These are phyloP conservation scores for Adela reaumurella DNA, from an alignment of 2,888 invertebrate genomes.

Conservation along the genomic window DNA sequence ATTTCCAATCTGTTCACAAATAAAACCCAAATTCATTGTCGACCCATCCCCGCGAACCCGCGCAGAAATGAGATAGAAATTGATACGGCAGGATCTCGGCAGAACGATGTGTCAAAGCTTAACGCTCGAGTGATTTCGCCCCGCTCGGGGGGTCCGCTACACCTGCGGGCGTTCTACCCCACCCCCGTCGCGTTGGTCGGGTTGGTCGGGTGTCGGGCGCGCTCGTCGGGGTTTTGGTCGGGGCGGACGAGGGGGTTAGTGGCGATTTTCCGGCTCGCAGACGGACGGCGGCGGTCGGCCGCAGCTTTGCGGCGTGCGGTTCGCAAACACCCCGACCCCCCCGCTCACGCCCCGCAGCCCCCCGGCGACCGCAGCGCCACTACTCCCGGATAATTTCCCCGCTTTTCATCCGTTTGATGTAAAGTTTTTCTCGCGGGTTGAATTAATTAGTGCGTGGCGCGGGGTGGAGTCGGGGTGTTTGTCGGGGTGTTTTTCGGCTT, in stretches of 20 bases:
- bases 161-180: too few species aligned
- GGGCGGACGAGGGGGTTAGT: background rate
- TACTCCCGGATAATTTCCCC: background rate
- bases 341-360: background rate
- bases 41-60: background rate
- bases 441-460: background rate
- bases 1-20: too few species aligned
- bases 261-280: background rate
- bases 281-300: background rate
- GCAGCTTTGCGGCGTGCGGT: background rate
- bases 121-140: background rate
- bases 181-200: too few species aligned
- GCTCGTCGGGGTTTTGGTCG: background rate
- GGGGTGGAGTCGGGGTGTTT: background rate
- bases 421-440: background rate
- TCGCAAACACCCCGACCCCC: background rate
- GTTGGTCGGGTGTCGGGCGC: too few species aligned
- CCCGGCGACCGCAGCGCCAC: background rate
- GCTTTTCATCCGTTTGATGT: background rate
- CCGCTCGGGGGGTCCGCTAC: background rate
- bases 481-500: background rate
- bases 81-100: background rate
- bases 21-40: too few species aligned
- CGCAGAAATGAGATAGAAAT: background rate
- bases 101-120: background rate